Base-by-base conservation (phyloP, 2,797 vertebrate genomes). In the Falco berigora region DNA sequence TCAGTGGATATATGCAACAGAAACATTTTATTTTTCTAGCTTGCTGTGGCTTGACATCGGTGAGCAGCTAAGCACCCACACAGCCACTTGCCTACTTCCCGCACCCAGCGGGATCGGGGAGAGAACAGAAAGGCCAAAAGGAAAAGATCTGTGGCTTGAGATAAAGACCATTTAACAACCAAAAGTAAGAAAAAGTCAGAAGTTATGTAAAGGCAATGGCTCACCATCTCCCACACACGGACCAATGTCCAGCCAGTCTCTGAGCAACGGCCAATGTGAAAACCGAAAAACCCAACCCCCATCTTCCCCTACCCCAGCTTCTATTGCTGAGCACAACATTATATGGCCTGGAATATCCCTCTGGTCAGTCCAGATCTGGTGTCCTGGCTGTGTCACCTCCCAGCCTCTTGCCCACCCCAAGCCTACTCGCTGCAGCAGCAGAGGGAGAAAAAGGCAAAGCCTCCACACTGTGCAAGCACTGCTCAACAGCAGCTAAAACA, bases 191-290 rank as follows among this genome's bases (percentile, higher is more conserved):
- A 52, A 32, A 47, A 50, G n/a, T 8, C 10, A n/a, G 3, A 67
- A 78, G 22, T 8, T 15, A 28, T 16, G 46, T 36, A 46, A 72
- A 90, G 38, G 46, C 46, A 73, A 64, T 10, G 1, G 6, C 3
- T 55, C 34, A 44, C 24, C 20, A 77, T 58, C 22, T 59, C 49
- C 56, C 64, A 55, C n/a, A 76, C 16, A 27, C 32, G 76, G 34
- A 73, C 4, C 16, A 10, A 61, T 6, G 11, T 8, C n/a, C 59
- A 69, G 30, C 17, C 28, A 59, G 25, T 4, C 50, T 52, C 27
- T 62, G 13, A 53, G 36, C 42, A 82, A n/a, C 0, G 0, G 32
- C 13, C 38, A 42, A 30, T 3, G 40, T 0, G 3, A n/a, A 71
- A 63, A 28, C 42, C 17, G 87, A 67, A 86, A 63, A 46, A 7